Evolutionary conservation across 2,888 invertebrate species (phyloP).

Genomic region (Archaeoteleia sp.): DNA sequence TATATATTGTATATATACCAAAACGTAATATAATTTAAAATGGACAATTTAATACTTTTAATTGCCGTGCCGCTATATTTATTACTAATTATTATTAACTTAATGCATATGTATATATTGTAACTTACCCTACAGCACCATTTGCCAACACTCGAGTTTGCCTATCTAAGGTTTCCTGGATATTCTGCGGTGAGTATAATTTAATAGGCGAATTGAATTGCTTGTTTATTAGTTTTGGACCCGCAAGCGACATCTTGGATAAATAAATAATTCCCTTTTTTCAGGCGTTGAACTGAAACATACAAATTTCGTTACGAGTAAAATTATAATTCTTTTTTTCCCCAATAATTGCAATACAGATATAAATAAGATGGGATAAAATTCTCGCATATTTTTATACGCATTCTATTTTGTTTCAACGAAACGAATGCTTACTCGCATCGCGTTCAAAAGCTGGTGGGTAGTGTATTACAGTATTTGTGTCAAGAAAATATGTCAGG

Average conservation of each 20-base stretch:
- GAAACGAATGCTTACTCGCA: conserved; percentile 30
- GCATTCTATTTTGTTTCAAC: conserved; percentile 25
- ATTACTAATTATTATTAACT: no score
- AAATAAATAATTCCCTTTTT: background rate
- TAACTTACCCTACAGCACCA: conserved; percentile 86
- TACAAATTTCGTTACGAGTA: background rate
- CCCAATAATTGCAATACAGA: no score
- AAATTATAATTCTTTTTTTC: background rate
- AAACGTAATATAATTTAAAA: no score
- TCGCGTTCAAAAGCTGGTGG: conserved; percentile 11
- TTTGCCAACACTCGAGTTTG: conserved; percentile 86
- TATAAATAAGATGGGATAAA: background rate
- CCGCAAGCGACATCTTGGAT: conserved; percentile 82
- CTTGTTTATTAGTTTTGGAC: conserved; percentile 86
- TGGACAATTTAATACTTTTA: no score
- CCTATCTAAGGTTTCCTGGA: conserved; percentile 86
- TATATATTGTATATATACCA: no score
- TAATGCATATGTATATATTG: background rate
- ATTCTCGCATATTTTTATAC: conserved; percentile 24
- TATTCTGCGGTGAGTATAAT: conserved; percentile 87
- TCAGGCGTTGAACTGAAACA: conserved; percentile 23
- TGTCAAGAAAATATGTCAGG: conserved; percentile 46
- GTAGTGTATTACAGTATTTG: conserved; percentile 31
- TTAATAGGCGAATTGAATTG: conserved; percentile 93
- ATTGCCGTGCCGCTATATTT: no score